Percentiles rank a stretch among this genome's conserved stretches.
phyloP scores from a whole-genome alignment of 2,113 vertebrate species.

The Labeo catla region DNA sequence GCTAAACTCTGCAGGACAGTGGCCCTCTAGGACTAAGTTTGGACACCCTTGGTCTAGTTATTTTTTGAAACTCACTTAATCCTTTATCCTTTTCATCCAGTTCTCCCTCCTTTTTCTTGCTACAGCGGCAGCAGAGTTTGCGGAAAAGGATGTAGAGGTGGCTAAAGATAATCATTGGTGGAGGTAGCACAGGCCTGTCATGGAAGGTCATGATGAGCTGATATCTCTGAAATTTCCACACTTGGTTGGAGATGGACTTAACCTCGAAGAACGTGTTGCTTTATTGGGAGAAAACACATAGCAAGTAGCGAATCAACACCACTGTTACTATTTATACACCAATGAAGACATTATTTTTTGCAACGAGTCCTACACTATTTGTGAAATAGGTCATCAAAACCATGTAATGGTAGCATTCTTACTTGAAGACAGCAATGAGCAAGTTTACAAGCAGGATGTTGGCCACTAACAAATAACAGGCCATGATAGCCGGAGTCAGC shows the following conservation, averaged over 20 bases:
- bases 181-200: constrained; percentile 93
- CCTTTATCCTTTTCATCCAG: constrained; percentile 92
- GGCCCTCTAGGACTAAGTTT: no score
- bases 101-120: constrained; percentile 82
- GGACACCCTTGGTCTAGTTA: neutral
- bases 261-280: constrained; percentile 99
- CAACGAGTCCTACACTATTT: neutral
- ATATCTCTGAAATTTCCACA: constrained; percentile 99
- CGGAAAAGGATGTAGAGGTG: constrained; percentile 89
- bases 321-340: neutral
- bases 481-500: constrained; percentile 98
- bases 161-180: constrained; percentile 95
- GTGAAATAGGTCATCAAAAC: neutral
- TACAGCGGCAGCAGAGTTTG: constrained; percentile 82
- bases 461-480: constrained; percentile 95
- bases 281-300: constrained; percentile 45
- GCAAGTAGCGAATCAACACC: neutral
- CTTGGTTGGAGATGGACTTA: constrained; percentile 98
- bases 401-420: constrained; percentile 56
- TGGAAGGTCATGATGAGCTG: constrained; percentile 99
- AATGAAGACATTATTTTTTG: neutral
- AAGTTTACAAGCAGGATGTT: constrained; percentile 98
- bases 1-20: no score
- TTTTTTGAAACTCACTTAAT: constrained; percentile 80
- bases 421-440: constrained; percentile 99